Base-by-base conservation (phyloP, 2,797 vertebrate genomes). In the Protonibea diacanthus region DNA sequence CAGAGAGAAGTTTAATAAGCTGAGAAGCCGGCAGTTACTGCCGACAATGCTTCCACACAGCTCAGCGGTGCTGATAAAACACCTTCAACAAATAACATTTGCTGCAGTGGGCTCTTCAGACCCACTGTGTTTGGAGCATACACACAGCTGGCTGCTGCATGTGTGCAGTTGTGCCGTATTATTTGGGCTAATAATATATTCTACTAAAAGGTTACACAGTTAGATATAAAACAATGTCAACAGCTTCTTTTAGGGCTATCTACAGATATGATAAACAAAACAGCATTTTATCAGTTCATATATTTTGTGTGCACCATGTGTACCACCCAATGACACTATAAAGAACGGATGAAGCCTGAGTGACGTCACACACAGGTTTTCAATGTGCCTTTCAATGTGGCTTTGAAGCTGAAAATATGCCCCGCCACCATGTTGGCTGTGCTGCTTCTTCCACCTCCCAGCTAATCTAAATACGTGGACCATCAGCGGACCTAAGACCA, bases 1-100 rank as follows among this genome's bases (percentile, higher is more conserved):
- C 85, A 95, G 94, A 83, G 85, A 20, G 91, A 92, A 92, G 92
- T 95, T 95, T 96, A 96, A 95, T 96, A 95, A 95, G 88, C 92
- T 93, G 92, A 89, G 89, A 91, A 95, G 88, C 90, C 82, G 83
- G 82, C 58, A 52, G 84, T 86, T 92, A 83, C 84, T 91, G 71
- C 90, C 91, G 90, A 88, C 87, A 71, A 75, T 60, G 78, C 84
- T 89, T 93, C 91, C 93, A 86, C 92, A 73, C 88, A 80, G 78
- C 93, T 87, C 86, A 89, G 78, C 60, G 90, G 71, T 90, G 91
- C 88, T 95, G 93, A 95, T 95, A 95, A 93, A 93, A 94, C 91
- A 91, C 89, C 91, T 92, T 92, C 90, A 92, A 94, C 94, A 94
- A 95, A 94, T 88, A 93, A 80, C 91, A 69, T 91, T 94, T 92